phyloP scores from a whole-genome alignment of 92 coral and sea anemone species.

The Umimayanthus kanabou region DNA sequence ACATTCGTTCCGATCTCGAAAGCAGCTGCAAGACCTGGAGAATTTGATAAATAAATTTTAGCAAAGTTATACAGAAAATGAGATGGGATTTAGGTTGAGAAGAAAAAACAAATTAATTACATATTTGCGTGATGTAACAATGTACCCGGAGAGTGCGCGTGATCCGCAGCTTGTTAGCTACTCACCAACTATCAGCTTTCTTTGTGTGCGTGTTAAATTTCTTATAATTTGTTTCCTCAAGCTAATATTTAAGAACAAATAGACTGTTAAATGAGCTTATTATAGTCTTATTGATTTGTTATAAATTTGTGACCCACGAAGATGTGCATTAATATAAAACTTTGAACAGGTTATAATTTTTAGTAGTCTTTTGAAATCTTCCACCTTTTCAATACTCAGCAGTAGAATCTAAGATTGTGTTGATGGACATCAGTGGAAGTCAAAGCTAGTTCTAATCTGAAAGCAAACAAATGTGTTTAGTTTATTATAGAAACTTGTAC shows the following conservation, averaged over 20 bases:
- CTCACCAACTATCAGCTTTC: not conserved
- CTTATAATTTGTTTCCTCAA: not conserved
- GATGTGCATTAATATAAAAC: not conserved
- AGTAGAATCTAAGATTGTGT: too few species aligned
- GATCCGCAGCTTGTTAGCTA: not conserved
- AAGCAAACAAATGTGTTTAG: too few species aligned
- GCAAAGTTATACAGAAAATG: too few species aligned
- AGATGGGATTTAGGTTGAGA: too few species aligned
- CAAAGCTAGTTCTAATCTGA: too few species aligned
- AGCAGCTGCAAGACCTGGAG: not conserved
- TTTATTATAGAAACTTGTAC: too few species aligned
- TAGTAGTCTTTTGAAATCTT: too few species aligned
- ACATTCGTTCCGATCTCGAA: not conserved
- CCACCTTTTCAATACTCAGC: too few species aligned
- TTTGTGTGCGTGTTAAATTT: not conserved
- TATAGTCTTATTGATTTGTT: not conserved
- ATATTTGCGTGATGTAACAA: too few species aligned
- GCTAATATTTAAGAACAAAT: not conserved
- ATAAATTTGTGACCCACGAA: not conserved
- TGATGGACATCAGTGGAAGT: too few species aligned
- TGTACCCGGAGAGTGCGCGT: not conserved
- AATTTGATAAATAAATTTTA: too few species aligned
- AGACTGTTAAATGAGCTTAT: not conserved
- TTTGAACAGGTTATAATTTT: not conserved
- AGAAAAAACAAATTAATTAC: too few species aligned